A percentile compares a stretch with the other conserved stretches of the same genome.
Evolutionary conservation across 2,888 invertebrate species (phyloP).

Genomic region (Ecdyonurus torrentis): DNA sequence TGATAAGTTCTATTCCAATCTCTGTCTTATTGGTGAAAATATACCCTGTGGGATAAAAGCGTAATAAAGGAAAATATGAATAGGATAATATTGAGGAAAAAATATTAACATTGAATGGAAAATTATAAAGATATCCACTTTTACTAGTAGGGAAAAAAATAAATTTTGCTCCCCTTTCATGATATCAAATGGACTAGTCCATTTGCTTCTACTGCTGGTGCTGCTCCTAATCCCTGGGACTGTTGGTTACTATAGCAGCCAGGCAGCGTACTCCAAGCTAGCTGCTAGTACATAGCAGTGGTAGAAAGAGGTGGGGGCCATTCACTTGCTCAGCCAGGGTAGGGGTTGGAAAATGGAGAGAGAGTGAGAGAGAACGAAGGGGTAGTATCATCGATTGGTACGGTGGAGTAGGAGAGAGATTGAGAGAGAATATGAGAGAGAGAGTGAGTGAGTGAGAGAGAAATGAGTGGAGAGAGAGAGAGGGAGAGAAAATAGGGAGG

Average conservation of each 20-base stretch:
- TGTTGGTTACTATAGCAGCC: constrained; percentile 3
- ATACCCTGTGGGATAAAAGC: background rate
- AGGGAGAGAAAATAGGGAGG: background rate
- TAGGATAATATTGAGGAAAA: background rate
- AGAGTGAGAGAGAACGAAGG: background rate
- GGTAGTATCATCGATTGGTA: background rate
- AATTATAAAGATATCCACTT: background rate
- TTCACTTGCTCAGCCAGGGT: background rate
- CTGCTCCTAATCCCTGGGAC: background rate
- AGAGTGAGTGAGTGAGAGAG: too few species aligned
- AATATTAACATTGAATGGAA: background rate
- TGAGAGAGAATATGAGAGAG: too few species aligned
- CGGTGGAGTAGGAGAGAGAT: background rate
- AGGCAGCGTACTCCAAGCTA: background rate
- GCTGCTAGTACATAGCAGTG: background rate
- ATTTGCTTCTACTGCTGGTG: background rate
- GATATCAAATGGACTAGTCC: background rate
- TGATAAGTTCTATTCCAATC: background rate
- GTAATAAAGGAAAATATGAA: background rate
- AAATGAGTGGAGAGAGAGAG: too few species aligned
- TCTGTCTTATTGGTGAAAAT: background rate
- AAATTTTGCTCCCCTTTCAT: background rate
- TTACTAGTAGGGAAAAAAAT: background rate
- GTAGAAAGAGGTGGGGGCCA: constrained; percentile 1
- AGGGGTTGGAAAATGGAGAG: background rate